These are phyloP conservation scores for Alviniconcha strummeri DNA, from an alignment of 2,888 invertebrate species.

Conservation along the genomic window DNA sequence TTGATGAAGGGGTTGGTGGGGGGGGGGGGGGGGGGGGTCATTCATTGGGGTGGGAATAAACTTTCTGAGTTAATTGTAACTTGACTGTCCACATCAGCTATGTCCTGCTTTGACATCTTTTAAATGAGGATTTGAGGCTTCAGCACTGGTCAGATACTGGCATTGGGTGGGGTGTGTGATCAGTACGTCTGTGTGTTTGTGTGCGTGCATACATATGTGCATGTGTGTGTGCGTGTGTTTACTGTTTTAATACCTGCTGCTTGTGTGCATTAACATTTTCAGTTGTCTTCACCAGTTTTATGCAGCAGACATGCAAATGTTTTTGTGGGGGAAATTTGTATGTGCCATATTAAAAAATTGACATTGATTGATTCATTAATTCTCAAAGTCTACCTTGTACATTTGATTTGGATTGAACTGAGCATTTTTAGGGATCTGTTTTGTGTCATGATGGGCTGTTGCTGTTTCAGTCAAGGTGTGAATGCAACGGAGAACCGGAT, in stretches of 20 bases:
- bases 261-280: not conserved
- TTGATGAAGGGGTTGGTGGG: too few relatives aligned
- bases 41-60: too few relatives aligned
- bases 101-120: too few relatives aligned
- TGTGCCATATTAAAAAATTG: not conserved
- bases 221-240: constrained; percentile 1
- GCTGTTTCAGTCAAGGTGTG: constrained; percentile 78
- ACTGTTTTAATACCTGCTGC: not conserved
- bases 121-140: too few relatives aligned
- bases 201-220: not conserved
- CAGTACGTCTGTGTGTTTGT: not conserved
- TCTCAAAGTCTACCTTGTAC: too few relatives aligned
- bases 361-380: too few relatives aligned
- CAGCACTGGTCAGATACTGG: not conserved
- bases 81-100: too few relatives aligned
- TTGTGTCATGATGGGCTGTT: not conserved
- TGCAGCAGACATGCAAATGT: not conserved
- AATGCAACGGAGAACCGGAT: constrained; percentile 79
- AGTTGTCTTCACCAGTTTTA: not conserved
- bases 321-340: not conserved
- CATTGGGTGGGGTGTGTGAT: not conserved
- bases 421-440: too few relatives aligned
- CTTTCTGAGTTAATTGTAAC: too few relatives aligned
- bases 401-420: too few relatives aligned
- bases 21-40: too few relatives aligned